Percentiles rank a stretch among this genome's conserved stretches.
Conservation (phyloP, 1,140 invertebrate species). For the Drosophila arizonae region DNA sequence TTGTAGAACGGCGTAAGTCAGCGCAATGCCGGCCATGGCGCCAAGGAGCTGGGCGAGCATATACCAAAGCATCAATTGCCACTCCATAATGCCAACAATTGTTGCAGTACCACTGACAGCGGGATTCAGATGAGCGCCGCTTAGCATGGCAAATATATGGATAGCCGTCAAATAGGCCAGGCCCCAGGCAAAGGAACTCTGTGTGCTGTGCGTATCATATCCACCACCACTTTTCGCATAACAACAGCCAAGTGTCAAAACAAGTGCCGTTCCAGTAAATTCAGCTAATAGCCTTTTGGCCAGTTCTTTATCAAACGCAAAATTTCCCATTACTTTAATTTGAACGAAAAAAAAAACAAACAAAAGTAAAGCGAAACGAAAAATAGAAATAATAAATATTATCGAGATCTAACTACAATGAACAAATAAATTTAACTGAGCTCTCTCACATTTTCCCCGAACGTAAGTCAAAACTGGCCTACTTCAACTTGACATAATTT, state of each 20-base stretch:
- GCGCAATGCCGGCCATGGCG: neutral
- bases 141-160: conserved; percentile 23
- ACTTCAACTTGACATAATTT: no score
- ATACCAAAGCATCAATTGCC: conserved; percentile 24
- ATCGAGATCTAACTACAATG: no score
- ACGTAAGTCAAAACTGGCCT: no score
- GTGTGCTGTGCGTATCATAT: no score
- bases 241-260: conserved; percentile 23
- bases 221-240: neutral
- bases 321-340: conserved; percentile 19
- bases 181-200: conserved; percentile 14
- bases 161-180: conserved; percentile 13
- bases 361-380: no score
- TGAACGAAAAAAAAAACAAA: neutral
- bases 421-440: no score
- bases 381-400: no score
- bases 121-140: conserved; percentile 38
- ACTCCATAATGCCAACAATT: conserved; percentile 20
- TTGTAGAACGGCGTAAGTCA: neutral
- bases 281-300: conserved; percentile 17
- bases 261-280: conserved; percentile 22
- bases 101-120: conserved; percentile 20
- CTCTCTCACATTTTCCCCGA: no score
- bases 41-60: conserved; percentile 22
- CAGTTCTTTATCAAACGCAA: conserved; percentile 21